Evolutionary conservation across 2,888 invertebrate species (phyloP).

Genomic region (Vanessa cardui): DNA sequence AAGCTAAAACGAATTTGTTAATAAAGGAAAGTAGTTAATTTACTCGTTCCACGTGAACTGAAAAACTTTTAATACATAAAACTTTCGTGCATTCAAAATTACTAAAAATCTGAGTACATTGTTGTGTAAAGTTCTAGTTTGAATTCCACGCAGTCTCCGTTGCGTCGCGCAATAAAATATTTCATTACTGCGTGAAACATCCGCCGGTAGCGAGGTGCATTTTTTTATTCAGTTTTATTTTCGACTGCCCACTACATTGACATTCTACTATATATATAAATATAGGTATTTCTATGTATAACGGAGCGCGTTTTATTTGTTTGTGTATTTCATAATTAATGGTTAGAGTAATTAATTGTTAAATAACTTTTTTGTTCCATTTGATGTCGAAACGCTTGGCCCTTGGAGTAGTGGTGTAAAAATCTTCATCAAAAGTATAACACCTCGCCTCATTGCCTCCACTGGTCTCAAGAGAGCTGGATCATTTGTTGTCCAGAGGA

Average conservation of each 20-base stretch:
- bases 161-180: conserved; percentile 71
- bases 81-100: conserved; percentile 47
- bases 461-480: too few species aligned
- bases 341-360: too few species aligned
- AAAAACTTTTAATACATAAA: conserved; percentile 20
- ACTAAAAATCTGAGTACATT: conserved; percentile 73
- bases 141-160: conserved; percentile 62
- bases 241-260: conserved; percentile 36
- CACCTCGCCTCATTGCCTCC: too few species aligned
- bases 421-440: too few species aligned
- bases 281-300: too few species aligned
- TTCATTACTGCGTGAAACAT: conserved; percentile 72
- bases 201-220: conserved; percentile 36
- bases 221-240: conserved; percentile 37
- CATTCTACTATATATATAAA: conserved; percentile 11
- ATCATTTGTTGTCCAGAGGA: too few species aligned
- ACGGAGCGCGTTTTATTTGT: too few species aligned
- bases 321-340: too few species aligned
- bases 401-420: too few species aligned
- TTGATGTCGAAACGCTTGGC: too few species aligned
- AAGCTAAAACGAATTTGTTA: conserved; percentile 4
- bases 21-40: conserved; percentile 1
- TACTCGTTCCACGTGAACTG: conserved; percentile 7
- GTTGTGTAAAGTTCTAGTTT: conserved; percentile 62
- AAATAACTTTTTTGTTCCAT: too few species aligned